Base-by-base conservation (phyloP, 1,140 invertebrate genomes). In the Bradynema listronoti region DNA sequence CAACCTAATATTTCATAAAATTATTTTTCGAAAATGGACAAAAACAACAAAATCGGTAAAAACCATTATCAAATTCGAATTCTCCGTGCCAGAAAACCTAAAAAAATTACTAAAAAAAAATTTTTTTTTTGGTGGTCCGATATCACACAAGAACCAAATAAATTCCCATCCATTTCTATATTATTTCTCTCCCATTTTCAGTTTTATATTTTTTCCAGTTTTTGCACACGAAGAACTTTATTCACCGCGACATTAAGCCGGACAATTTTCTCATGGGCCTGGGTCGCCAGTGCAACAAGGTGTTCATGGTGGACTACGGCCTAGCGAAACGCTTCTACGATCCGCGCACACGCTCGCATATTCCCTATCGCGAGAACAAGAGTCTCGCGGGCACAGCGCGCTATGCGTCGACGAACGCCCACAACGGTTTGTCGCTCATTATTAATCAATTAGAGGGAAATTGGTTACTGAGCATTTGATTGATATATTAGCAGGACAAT, bases 231-330 rank as follows among this genome's bases (percentile, higher is more conserved):
- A 84, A 84, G 75, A 83, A 84, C 68, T 85, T 84, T 72, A 85
- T 85, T 58, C 84, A 85, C 76, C 73, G 82, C 34, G 82, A 82
- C 71, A 72, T 71, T 53, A 81, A 81, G 65, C 52, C 32, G n/a
- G 43, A 54, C 52, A 54, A 51, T 43, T 82, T 82, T 66, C 66
- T 81, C 33, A 82, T 82, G 80, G 81, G 92, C 78, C 91, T 91
- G 78, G 89, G 89, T 2, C 85, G 88, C 56, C 89, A 91, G 73
- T 91, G 89, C 81, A 91, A 91, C 80, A 91, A 91, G 77, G 73
- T 95, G 30, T 94, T 91, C 81, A 85, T 96, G 74, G 95, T 96
- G 76, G 91, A 96, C 81, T 96, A 92, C 81, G 91, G 91, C 45
- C 82, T 95, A 73, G 91, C 91, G 56, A 95, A 96, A 81, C 94